A percentile compares a stretch with the other conserved stretches of the same genome.
phyloP scores from a whole-genome alignment of 2,888 invertebrate species.

The Harpagoxenus sublaevis region DNA sequence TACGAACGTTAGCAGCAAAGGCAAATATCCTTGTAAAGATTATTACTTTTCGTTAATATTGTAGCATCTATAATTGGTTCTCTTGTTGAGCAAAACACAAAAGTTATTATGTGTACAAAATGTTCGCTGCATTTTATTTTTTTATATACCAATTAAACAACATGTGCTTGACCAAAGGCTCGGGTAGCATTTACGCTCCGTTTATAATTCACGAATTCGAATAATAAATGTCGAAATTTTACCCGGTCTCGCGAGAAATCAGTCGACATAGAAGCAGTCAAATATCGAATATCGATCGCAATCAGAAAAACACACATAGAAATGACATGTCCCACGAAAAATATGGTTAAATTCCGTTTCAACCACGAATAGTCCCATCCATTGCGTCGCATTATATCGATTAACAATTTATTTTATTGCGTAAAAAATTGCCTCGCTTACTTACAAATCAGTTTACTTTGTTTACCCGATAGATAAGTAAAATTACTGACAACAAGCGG shows the following conservation, averaged over 20 bases:
- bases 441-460: constrained; percentile 12
- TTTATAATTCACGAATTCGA: constrained; percentile 18
- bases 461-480: not conserved
- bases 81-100: constrained; percentile 5
- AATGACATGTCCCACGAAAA: not conserved
- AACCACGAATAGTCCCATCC: not conserved
- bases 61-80: constrained; percentile 10
- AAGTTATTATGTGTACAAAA: constrained; percentile 22
- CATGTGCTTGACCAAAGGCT: not conserved
- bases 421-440: not conserved
- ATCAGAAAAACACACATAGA: not conserved
- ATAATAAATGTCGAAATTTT: constrained; percentile 28
- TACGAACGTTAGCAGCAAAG: not conserved
- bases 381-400: constrained; percentile 2
- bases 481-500: constrained; percentile 1
- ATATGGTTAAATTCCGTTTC: constrained; percentile 14
- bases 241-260: constrained; percentile 16
- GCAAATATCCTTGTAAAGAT: constrained; percentile 13
- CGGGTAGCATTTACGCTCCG: not conserved
- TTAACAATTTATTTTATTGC: constrained; percentile 1
- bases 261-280: not conserved
- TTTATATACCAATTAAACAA: constrained; percentile 22
- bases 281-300: constrained; percentile 9
- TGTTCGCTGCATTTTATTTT: not conserved
- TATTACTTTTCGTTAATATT: constrained; percentile 41